Evolutionary conservation across 2,113 vertebrate genomes (phyloP).

Genomic region (Cyphomyrus discorhynchus): DNA sequence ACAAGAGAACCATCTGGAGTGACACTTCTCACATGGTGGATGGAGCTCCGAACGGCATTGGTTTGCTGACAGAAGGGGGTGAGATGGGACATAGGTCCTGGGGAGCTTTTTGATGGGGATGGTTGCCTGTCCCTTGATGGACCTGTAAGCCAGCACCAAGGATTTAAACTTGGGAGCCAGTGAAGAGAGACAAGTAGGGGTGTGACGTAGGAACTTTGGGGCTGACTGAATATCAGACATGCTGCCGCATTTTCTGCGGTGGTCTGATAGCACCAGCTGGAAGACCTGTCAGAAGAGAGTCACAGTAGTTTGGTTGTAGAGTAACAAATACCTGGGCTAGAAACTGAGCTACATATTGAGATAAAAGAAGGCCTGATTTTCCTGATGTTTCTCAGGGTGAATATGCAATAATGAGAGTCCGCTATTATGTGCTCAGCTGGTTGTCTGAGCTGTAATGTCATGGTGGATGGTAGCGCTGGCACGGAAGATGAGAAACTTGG

Average conservation of each 20-base stretch:
- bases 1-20: background rate
- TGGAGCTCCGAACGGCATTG: background rate
- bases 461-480: background rate
- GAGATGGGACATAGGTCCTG: background rate
- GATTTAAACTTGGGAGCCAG: background rate
- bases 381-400: background rate
- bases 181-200: background rate
- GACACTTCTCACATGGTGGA: background rate
- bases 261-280: background rate
- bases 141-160: background rate
- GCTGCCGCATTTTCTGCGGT: background rate
- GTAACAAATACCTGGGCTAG: background rate
- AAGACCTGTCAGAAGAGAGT: background rate
- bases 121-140: background rate
- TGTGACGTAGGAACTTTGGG: background rate
- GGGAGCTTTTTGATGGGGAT: background rate
- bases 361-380: background rate
- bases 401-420: background rate
- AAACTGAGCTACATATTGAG: background rate
- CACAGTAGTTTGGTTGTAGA: background rate
- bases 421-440: background rate
- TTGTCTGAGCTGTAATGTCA: background rate
- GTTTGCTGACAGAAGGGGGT: background rate
- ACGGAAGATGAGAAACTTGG: too few relatives aligned
- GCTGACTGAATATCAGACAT: background rate